Evolutionary conservation across 2,888 invertebrate genomes (phyloP), one percentile per base, ranked within the genome.

Genomic region (Cabera pusaria): DNA sequence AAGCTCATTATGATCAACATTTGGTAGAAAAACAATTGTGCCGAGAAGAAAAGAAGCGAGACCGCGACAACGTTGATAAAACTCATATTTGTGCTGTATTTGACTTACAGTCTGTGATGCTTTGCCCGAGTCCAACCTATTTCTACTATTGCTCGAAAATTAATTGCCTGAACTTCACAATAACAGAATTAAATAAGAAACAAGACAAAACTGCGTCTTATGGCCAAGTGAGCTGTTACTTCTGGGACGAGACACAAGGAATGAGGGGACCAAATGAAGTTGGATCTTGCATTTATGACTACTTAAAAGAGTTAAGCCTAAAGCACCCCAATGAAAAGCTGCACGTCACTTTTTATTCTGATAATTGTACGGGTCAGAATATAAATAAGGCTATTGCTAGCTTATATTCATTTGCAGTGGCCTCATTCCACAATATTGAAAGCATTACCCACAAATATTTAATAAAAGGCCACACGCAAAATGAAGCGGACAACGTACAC

Each of bases 41-140:
- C 37, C 34, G 57, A 3, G 10, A 41, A 35, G 52, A 56, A 42
- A 57, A 59, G 43, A 24, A 18, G 5, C 12, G n/a, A 11, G 56
- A 59, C 21, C 44, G 52, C 22, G 16, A 24, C 21, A 48, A 44
- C 17, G 32, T 56, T 12, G 27, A 45, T 10, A 47, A 44, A 7
- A 48, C 40, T 6, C 24, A 40, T 28, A 45, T 50, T 26, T 37
- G 33, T 9, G 42, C 46, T 5, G 35, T 49, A 6, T 59, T 38
- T 36, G 56, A 56, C 37, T 38, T 58, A 8, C 55, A 58, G 21
- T 38, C 58, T 22, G 52, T 56, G 3, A 42, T 52, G 44, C 31
- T 23, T 25, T 41, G 40, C 17, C 50, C 55, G 3, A 46, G 16
- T 28, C 25, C 37, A 17, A 8, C 27, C 5, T 37, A 26, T 23